phyloP scores from a whole-genome alignment of 2,888 invertebrate species.

The Patella depressa region DNA sequence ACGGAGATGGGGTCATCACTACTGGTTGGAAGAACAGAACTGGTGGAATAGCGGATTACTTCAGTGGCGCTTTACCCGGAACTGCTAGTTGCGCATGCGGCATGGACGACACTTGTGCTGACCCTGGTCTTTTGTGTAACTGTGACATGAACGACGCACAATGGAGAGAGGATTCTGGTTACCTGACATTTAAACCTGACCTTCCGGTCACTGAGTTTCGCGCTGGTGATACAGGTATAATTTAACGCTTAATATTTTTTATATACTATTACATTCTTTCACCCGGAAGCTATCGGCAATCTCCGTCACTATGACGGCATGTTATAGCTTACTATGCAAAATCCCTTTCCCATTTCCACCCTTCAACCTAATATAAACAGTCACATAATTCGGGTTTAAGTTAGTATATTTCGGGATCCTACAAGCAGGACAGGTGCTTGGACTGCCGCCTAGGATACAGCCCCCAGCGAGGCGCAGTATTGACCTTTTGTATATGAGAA shows the following conservation, averaged over 20 bases:
- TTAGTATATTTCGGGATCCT: too few relatives aligned
- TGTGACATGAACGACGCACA: conserved; percentile 64
- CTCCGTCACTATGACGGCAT: too few relatives aligned
- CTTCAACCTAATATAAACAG: too few relatives aligned
- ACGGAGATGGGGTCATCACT: conserved; percentile 45
- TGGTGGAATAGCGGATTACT: conserved; percentile 51
- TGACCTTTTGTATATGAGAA: too few relatives aligned
- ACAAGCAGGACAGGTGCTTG: too few relatives aligned
- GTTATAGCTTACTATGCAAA: too few relatives aligned
- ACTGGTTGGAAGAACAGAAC: conserved; percentile 60
- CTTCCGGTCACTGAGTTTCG: conserved; percentile 60
- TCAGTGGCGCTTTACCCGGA: conserved; percentile 59
- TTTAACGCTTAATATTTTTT: not conserved
- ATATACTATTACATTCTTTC: not conserved
- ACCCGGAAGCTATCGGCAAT: not conserved
- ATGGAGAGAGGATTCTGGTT: conserved; percentile 62
- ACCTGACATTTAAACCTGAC: conserved; percentile 56
- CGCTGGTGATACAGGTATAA: conserved; percentile 67
- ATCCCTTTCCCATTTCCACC: too few relatives aligned
- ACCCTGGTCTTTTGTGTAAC: conserved; percentile 53
- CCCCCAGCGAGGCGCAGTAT: too few relatives aligned
- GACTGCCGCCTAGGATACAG: too few relatives aligned
- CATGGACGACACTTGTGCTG: conserved; percentile 49
- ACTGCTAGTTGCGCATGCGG: conserved; percentile 63
- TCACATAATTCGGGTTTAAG: too few relatives aligned